A percentile compares a stretch with the other conserved stretches of the same genome.
Conservation (phyloP, 2,113 vertebrate species). For the Nesospiza acunhae region DNA sequence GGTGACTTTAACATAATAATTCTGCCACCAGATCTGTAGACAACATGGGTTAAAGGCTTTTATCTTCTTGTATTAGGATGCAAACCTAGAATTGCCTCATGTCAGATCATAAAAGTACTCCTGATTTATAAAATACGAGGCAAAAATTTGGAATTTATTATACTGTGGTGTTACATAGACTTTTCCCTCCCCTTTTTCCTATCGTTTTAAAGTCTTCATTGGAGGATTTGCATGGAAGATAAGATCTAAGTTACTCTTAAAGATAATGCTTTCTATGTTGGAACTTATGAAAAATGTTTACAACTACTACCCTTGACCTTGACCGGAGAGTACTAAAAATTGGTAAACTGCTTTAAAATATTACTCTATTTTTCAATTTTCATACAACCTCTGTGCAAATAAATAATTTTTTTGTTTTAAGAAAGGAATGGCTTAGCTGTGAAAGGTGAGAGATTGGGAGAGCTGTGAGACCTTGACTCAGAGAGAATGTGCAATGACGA, state of each 20-base stretch:
- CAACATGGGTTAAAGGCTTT: neutral
- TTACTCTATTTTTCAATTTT: neutral
- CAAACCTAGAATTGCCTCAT: neutral
- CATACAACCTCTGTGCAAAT: neutral
- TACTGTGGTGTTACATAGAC: neutral
- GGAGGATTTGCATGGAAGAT: neutral
- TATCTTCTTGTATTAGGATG: neutral
- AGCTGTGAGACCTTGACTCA: neutral
- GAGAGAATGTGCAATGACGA: rapidly evolving
- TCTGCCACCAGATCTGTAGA: neutral
- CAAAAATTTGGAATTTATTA: neutral
- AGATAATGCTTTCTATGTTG: neutral
- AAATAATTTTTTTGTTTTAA: neutral
- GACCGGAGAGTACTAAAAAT: neutral
- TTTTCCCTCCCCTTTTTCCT: neutral
- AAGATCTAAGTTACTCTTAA: neutral
- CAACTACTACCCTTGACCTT: neutral
- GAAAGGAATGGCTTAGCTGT: neutral
- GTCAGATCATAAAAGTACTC: neutral
- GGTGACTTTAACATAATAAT: neutral
- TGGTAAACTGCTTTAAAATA: neutral
- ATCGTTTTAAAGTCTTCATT: neutral
- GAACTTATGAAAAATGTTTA: neutral
- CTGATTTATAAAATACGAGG: neutral
- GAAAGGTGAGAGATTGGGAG: neutral